Evolutionary conservation across 2,113 vertebrate genomes (phyloP), one percentile per base, ranked within the genome.

Genomic region (Misgurnus anguillicaudatus): DNA sequence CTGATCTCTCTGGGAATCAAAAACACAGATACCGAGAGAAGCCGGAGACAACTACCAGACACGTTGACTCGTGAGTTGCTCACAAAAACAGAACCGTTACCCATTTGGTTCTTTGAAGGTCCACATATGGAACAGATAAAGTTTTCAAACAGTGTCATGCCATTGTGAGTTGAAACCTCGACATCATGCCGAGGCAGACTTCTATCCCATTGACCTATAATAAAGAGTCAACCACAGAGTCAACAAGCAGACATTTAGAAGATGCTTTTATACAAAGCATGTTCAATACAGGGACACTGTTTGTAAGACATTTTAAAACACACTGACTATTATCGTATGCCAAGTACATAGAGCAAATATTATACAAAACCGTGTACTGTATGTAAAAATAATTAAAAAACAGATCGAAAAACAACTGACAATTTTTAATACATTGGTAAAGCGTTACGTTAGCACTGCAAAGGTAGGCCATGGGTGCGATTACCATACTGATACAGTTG

Each of bases 1-100:
- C 38, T 24, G 53, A 36, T 16, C n/a, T 66, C 53, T 73, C 61
- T 21, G 38, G 41, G 75, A 78, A 66, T 70, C 77, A 70, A 62
- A 70, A 67, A 17, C 62, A 60, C 21, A 58, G 47, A 64, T 57
- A 45, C 39, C 45, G 31, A 21, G 58, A 73, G 45, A 69, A 51
- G 31, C 5, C 2, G 9, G n/a, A 78, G 79, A 55, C 55, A 41
- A 70, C 5, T 8, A 5, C 60, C 53, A 71, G 66, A 65, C 58
- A 66, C 47, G 62, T 75, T 48, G 36, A 75, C 21, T 31, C 21
- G 2, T 21, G 41, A 67, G 55, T 61, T 72, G n/a, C n/a, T 60
- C 53, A 58, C 36, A 51, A 64, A 57, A 47, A 74, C 39, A 65
- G 39, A 74, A 80, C 57, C 70, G 57, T 41, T 58, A 73, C 19